Conservation (phyloP, 2,888 invertebrate species). For the Parnassius smintheus region DNA sequence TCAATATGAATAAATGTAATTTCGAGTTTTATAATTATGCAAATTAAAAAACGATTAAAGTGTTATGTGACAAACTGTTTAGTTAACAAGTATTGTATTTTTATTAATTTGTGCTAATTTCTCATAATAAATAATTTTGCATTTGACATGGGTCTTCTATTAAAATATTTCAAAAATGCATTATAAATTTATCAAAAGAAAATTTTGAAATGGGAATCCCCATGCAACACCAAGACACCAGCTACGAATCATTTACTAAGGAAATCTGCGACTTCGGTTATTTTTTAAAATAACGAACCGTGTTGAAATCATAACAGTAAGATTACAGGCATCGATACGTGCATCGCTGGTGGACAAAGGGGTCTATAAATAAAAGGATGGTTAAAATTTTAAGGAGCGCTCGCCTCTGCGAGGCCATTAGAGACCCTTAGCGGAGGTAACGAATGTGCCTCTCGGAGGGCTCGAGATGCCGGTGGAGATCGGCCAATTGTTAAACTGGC, state of each 20-base stretch:
- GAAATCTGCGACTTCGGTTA: conserved; percentile 16
- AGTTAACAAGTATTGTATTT: neutral
- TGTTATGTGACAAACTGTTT: no score
- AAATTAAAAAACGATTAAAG: no score
- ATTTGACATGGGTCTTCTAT: no score
- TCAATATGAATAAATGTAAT: no score
- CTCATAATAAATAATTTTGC: no score
- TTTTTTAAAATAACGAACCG: conserved; percentile 34
- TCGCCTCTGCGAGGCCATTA: conserved; percentile 63
- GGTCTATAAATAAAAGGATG: conserved; percentile 72
- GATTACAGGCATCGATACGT: conserved; percentile 59
- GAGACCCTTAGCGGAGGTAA: conserved; percentile 71
- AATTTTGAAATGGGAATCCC: no score
- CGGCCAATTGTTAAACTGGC: conserved; percentile 57
- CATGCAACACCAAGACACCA: no score
- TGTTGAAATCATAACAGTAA: conserved; percentile 59
- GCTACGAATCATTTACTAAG: no score
- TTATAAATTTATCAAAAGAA: no score
- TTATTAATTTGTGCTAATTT: neutral
- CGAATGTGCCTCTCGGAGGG: conserved; percentile 49
- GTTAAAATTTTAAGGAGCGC: conserved; percentile 76
- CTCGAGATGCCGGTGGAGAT: conserved; percentile 63
- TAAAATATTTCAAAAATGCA: no score
- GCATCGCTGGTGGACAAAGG: conserved; percentile 54
- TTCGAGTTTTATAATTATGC: no score